A percentile compares a stretch with the other conserved stretches of the same genome.
Evolutionary conservation across 2,888 invertebrate species (phyloP).

Genomic region (Drosophila sordidula): DNA sequence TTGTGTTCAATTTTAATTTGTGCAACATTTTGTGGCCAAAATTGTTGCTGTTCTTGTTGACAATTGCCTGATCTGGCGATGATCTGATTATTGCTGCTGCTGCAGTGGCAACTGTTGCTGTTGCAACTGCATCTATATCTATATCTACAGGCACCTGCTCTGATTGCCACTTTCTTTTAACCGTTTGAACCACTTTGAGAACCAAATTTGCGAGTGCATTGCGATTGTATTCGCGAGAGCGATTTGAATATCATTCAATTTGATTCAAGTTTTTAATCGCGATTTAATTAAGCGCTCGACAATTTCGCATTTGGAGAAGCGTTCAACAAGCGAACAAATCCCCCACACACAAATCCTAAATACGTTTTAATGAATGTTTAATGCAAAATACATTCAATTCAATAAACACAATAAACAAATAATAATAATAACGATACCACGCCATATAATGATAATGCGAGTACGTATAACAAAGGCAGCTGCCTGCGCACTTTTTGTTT

Average conservation of each 20-base stretch:
- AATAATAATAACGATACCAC: conserved; percentile 13
- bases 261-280: conserved; percentile 35
- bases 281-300: conserved; percentile 38
- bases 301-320: conserved; percentile 12
- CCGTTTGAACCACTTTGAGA: conserved; percentile 70
- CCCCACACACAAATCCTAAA: conserved; percentile 31
- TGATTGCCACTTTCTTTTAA: conserved; percentile 72
- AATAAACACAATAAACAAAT: conserved; percentile 19
- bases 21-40: conserved; percentile 71
- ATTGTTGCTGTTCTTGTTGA: conserved; percentile 39
- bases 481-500: conserved; percentile 44
- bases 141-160: conserved; percentile 21
- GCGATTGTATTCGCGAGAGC: conserved; percentile 5
- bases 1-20: conserved; percentile 78
- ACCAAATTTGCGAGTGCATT: conserved; percentile 43
- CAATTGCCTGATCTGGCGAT: conserved; percentile 45
- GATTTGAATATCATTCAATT: conserved; percentile 22
- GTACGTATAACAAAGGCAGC: conserved; percentile 22
- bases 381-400: conserved; percentile 31
- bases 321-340: conserved; percentile 7
- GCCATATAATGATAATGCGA: conserved; percentile 26
- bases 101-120: conserved; percentile 1
- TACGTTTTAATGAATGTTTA: conserved; percentile 48
- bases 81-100: conserved; percentile 36
- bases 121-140: conserved; percentile 10